Percentiles rank a stretch among this genome's conserved stretches.
phyloP scores from a whole-genome alignment of 2,113 vertebrate genomes.

The Cyanoderma ruficeps region DNA sequence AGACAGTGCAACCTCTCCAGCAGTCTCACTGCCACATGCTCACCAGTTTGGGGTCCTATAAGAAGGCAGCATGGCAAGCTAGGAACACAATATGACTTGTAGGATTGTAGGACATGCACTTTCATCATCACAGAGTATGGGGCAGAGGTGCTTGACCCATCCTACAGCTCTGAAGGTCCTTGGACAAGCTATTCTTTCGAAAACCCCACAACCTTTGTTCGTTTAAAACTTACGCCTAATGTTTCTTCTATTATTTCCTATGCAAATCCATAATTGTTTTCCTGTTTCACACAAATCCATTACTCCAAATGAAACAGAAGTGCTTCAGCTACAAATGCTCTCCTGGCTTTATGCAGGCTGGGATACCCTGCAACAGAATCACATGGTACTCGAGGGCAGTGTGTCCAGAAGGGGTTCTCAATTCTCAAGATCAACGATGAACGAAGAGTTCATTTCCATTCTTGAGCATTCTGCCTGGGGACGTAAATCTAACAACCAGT shows the following conservation, averaged over 20 bases:
- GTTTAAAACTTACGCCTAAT: background rate
- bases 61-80: background rate
- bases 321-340: background rate
- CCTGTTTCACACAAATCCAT: background rate
- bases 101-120: background rate
- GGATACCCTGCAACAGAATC: background rate
- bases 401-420: background rate
- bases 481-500: conserved; percentile 21
- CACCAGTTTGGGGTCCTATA: background rate
- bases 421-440: background rate
- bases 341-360: background rate
- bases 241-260: background rate
- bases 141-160: background rate
- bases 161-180: background rate
- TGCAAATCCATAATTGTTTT: background rate
- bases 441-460: conserved; percentile 38
- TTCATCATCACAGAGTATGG: background rate
- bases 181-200: background rate
- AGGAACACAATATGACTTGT: background rate
- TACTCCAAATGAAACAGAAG: background rate
- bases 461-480: background rate
- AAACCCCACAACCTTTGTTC: background rate
- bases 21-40: background rate
- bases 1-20: background rate
- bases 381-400: background rate